Percentiles rank a stretch among this genome's conserved stretches.
phyloP scores from a whole-genome alignment of 1,140 invertebrate genomes.

The Trichoplusia ni region DNA sequence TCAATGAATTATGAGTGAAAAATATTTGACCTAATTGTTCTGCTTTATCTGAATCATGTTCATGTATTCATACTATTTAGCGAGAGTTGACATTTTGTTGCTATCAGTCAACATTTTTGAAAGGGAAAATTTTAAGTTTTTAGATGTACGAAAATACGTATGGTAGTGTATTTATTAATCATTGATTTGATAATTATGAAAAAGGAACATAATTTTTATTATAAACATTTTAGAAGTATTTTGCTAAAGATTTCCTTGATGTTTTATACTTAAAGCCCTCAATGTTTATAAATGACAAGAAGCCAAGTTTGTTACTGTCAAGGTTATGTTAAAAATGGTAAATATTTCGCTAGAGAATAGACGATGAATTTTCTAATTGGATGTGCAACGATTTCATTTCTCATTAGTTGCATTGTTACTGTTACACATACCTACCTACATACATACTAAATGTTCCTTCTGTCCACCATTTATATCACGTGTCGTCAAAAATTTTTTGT shows the following conservation, averaged over 20 bases:
- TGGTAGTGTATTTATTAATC: no score
- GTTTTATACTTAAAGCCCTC: background rate
- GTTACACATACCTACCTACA: background rate
- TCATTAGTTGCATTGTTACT: slow-evolving; percentile 1
- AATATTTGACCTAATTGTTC: background rate
- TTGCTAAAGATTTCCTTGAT: no score
- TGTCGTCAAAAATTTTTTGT: no score
- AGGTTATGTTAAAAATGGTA: background rate
- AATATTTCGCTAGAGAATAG: background rate
- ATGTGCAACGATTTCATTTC: slow-evolving; percentile 10
- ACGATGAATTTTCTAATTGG: slow-evolving; percentile 22
- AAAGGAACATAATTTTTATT: no score
- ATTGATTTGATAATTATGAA: no score
- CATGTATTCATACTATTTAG: background rate
- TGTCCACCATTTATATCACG: no score
- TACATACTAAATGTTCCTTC: no score
- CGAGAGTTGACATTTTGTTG: no score
- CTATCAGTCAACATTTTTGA: no score
- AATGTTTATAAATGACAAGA: slow-evolving; percentile 10
- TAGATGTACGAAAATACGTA: no score
- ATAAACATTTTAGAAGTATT: no score
- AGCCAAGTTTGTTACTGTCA: background rate
- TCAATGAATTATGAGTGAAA: background rate
- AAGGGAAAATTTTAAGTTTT: no score
- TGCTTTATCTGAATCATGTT: background rate